Percentiles rank a stretch among this genome's conserved stretches.
Evolutionary conservation across 53 echinoderm and acorn worm genomes (phyloP).

Genomic region (Antedon mediterranea): DNA sequence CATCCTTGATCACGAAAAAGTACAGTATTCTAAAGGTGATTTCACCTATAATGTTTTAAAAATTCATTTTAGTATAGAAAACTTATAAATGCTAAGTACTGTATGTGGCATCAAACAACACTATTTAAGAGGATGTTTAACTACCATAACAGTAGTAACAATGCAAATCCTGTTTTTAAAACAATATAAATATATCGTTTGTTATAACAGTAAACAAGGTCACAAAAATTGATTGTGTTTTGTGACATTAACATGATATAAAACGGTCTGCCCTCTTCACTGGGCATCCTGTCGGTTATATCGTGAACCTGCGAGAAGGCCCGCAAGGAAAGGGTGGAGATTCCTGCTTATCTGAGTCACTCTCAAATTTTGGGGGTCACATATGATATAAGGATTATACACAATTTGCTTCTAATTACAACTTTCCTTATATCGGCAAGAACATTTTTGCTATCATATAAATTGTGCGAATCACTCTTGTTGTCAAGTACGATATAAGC

Average conservation of each 20-base stretch:
- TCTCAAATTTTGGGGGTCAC: not conserved
- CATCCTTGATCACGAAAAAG: too few species aligned
- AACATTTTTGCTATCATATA: not conserved
- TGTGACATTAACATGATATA: not conserved
- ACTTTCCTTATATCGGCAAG: not conserved
- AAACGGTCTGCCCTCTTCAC: not conserved
- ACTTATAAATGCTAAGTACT: too few species aligned
- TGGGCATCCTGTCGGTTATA: not conserved
- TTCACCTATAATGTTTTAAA: too few species aligned
- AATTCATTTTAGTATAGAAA: too few species aligned
- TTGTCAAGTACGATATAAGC: not conserved
- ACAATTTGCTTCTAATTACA: not conserved
- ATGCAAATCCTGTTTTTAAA: too few species aligned
- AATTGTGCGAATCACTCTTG: not conserved
- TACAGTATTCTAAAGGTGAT: too few species aligned
- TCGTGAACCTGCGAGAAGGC: not conserved
- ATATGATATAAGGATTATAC: not conserved
- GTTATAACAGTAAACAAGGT: not conserved
- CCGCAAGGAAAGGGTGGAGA: slow-evolving; percentile 1
- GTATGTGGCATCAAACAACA: too few species aligned
- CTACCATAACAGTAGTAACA: too few species aligned
- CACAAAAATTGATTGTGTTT: not conserved
- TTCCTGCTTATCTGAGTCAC: not conserved
- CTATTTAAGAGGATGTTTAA: too few species aligned
- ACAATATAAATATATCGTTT: too few species aligned